phyloP scores from a whole-genome alignment of 2,113 vertebrate species.

The Saguinus imperator region DNA sequence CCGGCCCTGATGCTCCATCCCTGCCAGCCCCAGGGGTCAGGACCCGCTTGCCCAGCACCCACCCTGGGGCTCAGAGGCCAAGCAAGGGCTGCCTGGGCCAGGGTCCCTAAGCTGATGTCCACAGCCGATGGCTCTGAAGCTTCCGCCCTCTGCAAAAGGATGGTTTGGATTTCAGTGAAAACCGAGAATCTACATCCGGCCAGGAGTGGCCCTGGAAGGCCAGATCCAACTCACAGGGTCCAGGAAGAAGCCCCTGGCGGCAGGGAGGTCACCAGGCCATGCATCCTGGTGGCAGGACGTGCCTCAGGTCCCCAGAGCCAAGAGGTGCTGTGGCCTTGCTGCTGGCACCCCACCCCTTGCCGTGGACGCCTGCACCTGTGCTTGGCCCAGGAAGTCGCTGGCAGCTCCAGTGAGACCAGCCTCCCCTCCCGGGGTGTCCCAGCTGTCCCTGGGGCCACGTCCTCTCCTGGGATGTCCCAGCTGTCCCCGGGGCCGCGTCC shows the following conservation, averaged over 20 bases:
- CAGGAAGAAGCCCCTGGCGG: not conserved
- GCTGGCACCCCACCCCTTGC: accelerated
- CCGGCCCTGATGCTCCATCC: too few relatives aligned
- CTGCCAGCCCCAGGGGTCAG: not conserved
- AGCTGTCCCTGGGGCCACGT: accelerated
- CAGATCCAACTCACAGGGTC: accelerated
- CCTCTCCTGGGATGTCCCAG: accelerated
- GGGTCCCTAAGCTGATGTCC: too few relatives aligned
- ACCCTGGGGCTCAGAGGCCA: too few relatives aligned
- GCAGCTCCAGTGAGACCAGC: not conserved
- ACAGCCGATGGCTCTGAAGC: too few relatives aligned
- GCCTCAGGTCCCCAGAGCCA: too few relatives aligned
- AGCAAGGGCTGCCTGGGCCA: not conserved
- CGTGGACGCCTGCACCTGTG: accelerated
- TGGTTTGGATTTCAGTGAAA: not conserved
- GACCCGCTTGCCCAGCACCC: not conserved
- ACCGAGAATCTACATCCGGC: not conserved
- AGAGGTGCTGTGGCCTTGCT: not conserved
- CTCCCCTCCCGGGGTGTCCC: accelerated
- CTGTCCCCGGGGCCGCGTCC: accelerated
- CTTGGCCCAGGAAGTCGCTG: too few relatives aligned
- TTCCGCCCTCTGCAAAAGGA: not conserved
- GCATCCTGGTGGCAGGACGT: not conserved
- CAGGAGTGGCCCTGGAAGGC: not conserved
- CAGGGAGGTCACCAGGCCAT: not conserved